Base-by-base conservation (phyloP, 2,888 invertebrate genomes). In the Julus scanicus region DNA sequence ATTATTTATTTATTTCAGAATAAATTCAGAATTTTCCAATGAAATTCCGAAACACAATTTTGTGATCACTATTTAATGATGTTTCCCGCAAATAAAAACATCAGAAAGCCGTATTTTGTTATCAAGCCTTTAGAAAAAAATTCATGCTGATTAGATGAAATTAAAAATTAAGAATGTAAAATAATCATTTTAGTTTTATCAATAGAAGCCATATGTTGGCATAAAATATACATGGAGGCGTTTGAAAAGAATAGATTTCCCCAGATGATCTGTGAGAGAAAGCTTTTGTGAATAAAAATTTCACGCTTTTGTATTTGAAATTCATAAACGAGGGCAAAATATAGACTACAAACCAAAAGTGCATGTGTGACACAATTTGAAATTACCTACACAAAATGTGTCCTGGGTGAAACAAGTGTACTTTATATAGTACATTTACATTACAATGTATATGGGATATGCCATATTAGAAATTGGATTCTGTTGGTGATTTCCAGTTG, bases 141-240 rank as follows among this genome's bases (percentile, higher is more conserved):
- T 37, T 80, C 37, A 80, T 80, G 29, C 80, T 80, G 80, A 80
- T 80, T 13, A 37, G 13, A 37, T 80, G 3, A 80, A 80, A 37
- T 37, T 80, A 80, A 37, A 80, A 80, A 80, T 80, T 37, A 80
- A 80, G 80, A 80, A 80, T 80, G 29, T 29, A 80, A 37, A 80
- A 80, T 80, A 80, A 80, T 80, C 80, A 80, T 80, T 80, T 80
- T 80, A 29, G 1, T 80, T 37, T 80, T 80, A 80, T 80, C 37
- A 80, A 80, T 80, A 37, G 80, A 80, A 80, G 37, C 1, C 37
- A 80, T 37, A 37, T 37, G 37, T 80, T 80, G 9, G 29, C 80
- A 80, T 37, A 80, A 80, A 80, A 37, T 37, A 80, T 80, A 37
- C 37, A 37, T 80, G 29, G 37, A 13, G 13, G 80, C 6, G 29